These are phyloP conservation scores for Diglossa cyanea DNA, from an alignment of 2,797 vertebrate genomes.

Conservation along the genomic window DNA sequence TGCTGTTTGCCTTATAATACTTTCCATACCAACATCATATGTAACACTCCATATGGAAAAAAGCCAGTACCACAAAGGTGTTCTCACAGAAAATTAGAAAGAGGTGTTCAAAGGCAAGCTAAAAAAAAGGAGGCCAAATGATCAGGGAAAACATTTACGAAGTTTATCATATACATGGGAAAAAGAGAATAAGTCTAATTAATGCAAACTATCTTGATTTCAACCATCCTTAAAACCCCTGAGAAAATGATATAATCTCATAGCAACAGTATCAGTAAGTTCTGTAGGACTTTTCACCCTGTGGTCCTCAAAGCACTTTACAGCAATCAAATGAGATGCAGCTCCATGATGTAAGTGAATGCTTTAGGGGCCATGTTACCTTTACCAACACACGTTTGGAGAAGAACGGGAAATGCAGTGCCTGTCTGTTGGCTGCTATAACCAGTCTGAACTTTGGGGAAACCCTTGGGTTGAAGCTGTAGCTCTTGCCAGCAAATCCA, in stretches of 20 bases:
- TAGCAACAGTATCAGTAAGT: neutral
- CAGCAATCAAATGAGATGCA: neutral
- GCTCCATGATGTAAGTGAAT: neutral
- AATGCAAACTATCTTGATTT: neutral
- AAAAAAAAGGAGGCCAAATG: neutral
- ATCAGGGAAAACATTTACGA: neutral
- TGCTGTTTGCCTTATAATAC: conserved; percentile 14
- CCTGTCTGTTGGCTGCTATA: neutral
- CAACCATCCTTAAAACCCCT: neutral
- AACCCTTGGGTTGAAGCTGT: neutral
- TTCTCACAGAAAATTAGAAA: conserved; percentile 22
- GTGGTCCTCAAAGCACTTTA: neutral
- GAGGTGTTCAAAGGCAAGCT: neutral
- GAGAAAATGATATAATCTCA: neutral
- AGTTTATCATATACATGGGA: neutral
- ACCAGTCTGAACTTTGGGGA: neutral
- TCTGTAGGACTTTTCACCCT: neutral
- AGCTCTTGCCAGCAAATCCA: neutral
- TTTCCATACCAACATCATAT: conserved; percentile 26
- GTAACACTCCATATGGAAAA: neutral
- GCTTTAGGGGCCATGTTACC: neutral
- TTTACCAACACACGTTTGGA: neutral
- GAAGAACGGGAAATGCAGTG: neutral
- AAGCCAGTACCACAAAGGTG: neutral
- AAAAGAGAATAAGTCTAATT: neutral